phyloP scores from a whole-genome alignment of 2,888 invertebrate genomes.

The Orthosia gothica region DNA sequence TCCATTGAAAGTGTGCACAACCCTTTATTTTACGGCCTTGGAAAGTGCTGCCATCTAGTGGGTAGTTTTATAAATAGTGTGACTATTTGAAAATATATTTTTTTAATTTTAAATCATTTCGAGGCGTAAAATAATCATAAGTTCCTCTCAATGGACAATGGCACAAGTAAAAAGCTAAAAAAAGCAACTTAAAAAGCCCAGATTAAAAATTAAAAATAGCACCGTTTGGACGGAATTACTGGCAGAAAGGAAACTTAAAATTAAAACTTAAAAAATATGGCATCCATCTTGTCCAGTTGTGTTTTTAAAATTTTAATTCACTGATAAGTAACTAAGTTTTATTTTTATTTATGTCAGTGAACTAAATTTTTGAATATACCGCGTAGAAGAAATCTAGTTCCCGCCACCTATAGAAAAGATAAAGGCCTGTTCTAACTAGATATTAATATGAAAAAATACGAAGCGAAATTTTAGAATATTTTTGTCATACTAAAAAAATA shows the following conservation, averaged over 20 bases:
- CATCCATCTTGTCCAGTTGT: slow-evolving; percentile 78
- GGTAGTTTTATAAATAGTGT: neutral
- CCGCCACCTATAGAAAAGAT: slow-evolving; percentile 80
- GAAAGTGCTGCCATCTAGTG: slow-evolving; percentile 31
- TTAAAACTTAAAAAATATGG: slow-evolving; percentile 86
- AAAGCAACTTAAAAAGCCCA: slow-evolving; percentile 73
- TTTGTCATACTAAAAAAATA: slow-evolving; percentile 25
- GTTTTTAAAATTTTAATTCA: slow-evolving; percentile 47
- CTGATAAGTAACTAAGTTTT: slow-evolving; percentile 19
- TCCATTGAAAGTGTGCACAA: slow-evolving; percentile 43
- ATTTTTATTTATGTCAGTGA: slow-evolving; percentile 25
- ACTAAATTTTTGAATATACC: slow-evolving; percentile 54
- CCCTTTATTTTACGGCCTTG: slow-evolving; percentile 13
- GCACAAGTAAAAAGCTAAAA: slow-evolving; percentile 58
- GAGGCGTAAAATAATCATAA: neutral
- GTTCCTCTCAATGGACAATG: slow-evolving; percentile 54
- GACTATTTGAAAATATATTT: neutral
- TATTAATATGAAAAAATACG: slow-evolving; percentile 16
- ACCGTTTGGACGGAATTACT: slow-evolving; percentile 86
- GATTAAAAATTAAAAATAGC: slow-evolving; percentile 83
- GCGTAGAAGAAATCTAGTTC: slow-evolving; percentile 69
- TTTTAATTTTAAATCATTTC: neutral
- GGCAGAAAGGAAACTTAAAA: slow-evolving; percentile 73
- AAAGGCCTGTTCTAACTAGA: slow-evolving; percentile 68
- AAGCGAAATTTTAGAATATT: slow-evolving; percentile 19